These are phyloP conservation scores for Rotaria macrura DNA, from an alignment of 2,888 invertebrate species.

Conservation along the genomic window DNA sequence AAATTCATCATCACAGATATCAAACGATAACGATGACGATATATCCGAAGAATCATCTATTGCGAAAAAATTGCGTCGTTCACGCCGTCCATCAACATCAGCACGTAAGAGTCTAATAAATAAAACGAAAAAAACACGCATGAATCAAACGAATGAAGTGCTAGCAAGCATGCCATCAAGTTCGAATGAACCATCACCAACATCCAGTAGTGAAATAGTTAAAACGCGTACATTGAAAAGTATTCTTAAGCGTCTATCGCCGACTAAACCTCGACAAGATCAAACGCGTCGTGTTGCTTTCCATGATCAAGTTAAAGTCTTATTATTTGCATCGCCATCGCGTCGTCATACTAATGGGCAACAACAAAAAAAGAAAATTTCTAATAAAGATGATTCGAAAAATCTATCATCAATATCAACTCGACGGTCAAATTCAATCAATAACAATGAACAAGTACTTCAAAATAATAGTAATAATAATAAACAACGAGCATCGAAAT, in stretches of 20 bases:
- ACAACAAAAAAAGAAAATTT: not conserved
- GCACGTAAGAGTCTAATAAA: not conserved
- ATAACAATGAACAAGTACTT: not conserved
- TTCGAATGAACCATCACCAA: not conserved
- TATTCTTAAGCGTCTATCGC: not conserved
- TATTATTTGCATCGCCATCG: not conserved
- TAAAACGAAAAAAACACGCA: not conserved
- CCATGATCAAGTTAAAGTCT: not conserved
- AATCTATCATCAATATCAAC: not conserved
- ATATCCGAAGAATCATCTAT: not conserved
- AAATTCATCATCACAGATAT: not conserved
- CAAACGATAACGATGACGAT: not conserved
- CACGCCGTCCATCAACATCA: not conserved
- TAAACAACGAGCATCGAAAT: conserved; percentile 3
- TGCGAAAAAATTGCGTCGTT: not conserved
- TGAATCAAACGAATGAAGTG: not conserved
- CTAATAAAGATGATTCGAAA: not conserved
- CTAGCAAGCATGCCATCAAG: not conserved
- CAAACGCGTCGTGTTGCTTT: not conserved
- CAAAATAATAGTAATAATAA: not conserved
- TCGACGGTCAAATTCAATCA: not conserved
- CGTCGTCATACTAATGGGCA: not conserved
- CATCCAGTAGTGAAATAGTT: not conserved
- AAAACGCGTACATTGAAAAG: not conserved
- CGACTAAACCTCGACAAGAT: not conserved